phyloP scores from a whole-genome alignment of 2,797 vertebrate genomes.

The Artibeus lituratus region DNA sequence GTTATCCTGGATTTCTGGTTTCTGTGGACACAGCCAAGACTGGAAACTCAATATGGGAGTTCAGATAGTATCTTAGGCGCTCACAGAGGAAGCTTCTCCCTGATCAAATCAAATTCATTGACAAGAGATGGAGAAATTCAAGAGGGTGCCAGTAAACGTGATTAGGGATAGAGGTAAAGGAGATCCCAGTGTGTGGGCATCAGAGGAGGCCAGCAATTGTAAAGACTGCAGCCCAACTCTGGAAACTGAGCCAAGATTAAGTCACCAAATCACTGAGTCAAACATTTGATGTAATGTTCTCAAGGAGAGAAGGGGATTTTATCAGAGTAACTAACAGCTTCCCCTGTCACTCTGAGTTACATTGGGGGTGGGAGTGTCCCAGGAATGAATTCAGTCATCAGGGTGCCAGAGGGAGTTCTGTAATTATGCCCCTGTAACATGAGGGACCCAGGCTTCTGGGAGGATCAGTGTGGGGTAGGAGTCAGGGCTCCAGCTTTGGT shows the following conservation, averaged over 20 bases:
- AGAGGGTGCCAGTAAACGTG: constrained; percentile 29
- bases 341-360: not conserved
- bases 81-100: constrained; percentile 12
- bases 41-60: not conserved
- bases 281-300: constrained; percentile 62
- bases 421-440: not conserved
- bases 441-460: rapidly evolving
- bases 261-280: constrained; percentile 70
- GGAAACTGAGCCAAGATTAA: constrained; percentile 63
- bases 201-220: constrained; percentile 64
- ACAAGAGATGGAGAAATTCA: not conserved
- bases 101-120: constrained; percentile 62
- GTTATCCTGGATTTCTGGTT: constrained; percentile 32
- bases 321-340: constrained; percentile 70
- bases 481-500: not conserved
- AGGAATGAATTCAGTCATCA: not conserved
- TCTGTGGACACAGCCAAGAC: constrained; percentile 29
- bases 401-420: not conserved
- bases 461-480: rapidly evolving
- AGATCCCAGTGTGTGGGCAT: constrained; percentile 51
- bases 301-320: constrained; percentile 65
- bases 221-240: constrained; percentile 60
- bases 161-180: constrained; percentile 48
- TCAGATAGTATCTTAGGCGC: not conserved
- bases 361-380: not conserved